Evolutionary conservation across 2,113 vertebrate genomes (phyloP).

Genomic region (Micronycteris hirsuta): DNA sequence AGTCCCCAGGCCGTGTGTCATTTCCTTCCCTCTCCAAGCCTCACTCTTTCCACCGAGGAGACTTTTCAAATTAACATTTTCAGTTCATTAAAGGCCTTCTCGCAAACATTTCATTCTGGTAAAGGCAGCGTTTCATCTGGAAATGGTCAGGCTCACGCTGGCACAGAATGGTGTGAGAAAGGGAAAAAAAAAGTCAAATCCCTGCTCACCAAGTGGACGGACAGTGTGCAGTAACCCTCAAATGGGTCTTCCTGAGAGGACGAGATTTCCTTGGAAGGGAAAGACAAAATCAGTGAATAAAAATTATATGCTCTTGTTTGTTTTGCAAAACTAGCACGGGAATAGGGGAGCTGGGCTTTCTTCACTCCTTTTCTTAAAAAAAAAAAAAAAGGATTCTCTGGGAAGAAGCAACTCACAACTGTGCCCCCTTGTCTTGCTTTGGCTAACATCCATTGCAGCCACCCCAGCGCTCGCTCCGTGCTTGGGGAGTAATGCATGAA

Average conservation of each 20-base stretch:
- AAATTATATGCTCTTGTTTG: slow-evolving; percentile 49
- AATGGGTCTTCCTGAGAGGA: neutral
- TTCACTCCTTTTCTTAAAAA: neutral
- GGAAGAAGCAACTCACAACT: neutral
- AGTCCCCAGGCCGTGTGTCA: slow-evolving; percentile 77
- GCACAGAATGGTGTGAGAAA: slow-evolving; percentile 11
- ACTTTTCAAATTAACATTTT: slow-evolving; percentile 75
- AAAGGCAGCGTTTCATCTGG: slow-evolving; percentile 49
- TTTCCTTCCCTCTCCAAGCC: slow-evolving; percentile 77
- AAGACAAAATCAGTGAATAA: slow-evolving; percentile 1
- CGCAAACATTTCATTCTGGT: slow-evolving; percentile 55
- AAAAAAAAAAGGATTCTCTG: neutral
- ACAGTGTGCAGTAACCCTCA: neutral
- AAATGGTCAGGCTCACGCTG: slow-evolving; percentile 26
- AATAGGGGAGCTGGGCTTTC: slow-evolving; percentile 9
- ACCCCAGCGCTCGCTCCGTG: neutral
- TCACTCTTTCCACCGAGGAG: slow-evolving; percentile 80
- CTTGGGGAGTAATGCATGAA: neutral
- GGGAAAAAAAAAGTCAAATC: neutral
- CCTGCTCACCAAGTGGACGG: slow-evolving; percentile 5
- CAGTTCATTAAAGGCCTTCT: slow-evolving; percentile 73
- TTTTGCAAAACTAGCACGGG: slow-evolving; percentile 44
- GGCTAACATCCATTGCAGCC: neutral
- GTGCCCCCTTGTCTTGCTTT: neutral
- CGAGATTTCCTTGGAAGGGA: neutral